phyloP scores from a whole-genome alignment of 2,797 vertebrate genomes.

The Enteromius thamalakanensis region DNA sequence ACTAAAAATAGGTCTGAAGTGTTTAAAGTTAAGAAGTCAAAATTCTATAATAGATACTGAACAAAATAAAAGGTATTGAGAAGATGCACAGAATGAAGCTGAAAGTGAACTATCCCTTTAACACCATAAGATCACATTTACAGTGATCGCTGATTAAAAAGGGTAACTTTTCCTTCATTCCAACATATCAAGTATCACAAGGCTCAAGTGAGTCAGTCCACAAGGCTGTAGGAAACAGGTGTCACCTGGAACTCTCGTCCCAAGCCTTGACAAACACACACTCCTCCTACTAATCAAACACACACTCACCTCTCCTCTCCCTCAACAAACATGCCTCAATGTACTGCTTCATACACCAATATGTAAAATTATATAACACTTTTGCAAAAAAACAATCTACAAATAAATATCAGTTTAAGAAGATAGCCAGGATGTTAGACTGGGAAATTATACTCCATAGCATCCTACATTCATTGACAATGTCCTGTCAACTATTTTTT shows the following conservation, averaged over 20 bases:
- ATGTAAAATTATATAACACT: not conserved
- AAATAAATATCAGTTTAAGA: not conserved
- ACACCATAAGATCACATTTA: not conserved
- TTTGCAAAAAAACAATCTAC: not conserved
- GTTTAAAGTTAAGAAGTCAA: not conserved
- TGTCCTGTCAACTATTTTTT: not conserved
- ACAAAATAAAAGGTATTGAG: not conserved
- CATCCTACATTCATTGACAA: not conserved
- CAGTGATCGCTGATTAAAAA: not conserved
- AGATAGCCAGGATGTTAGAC: not conserved
- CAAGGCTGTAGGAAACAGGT: slow-evolving; percentile 7
- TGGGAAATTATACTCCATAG: not conserved
- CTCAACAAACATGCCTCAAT: slow-evolving; percentile 44
- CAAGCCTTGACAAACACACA: slow-evolving; percentile 44
- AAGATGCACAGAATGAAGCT: not conserved
- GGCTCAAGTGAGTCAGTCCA: not conserved
- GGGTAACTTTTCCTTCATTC: not conserved
- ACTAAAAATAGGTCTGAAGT: not conserved
- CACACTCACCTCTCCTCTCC: slow-evolving; percentile 31
- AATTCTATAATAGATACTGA: not conserved
- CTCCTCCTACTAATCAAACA: slow-evolving; percentile 62
- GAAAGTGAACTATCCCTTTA: not conserved
- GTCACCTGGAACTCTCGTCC: slow-evolving; percentile 35
- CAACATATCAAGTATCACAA: not conserved
- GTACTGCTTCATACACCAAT: not conserved